Conservation (phyloP, 2,113 vertebrate species). For the Melanocharis versteri region DNA sequence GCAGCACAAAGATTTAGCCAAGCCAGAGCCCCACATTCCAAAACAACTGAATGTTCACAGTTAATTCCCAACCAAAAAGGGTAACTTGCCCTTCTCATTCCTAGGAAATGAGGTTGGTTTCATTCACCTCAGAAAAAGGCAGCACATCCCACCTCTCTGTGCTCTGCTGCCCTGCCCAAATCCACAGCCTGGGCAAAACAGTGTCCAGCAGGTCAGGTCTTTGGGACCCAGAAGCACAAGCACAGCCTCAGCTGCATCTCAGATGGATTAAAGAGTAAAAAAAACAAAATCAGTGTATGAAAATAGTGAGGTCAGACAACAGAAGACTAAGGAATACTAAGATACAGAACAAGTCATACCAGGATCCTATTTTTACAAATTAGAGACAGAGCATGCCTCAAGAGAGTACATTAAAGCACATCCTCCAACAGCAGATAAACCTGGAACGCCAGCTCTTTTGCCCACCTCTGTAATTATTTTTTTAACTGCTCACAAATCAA, state of each 20-base stretch:
- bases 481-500: neutral
- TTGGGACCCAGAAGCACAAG: neutral
- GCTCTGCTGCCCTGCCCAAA: neutral
- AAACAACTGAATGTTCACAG: neutral
- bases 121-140: conserved; percentile 29
- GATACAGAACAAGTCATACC: conserved; percentile 24
- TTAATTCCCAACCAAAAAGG: conserved; percentile 5
- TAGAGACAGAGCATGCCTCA: neutral
- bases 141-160: neutral
- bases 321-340: conserved; percentile 17
- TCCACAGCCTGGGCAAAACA: conserved; percentile 31
- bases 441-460: neutral
- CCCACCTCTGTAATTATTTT: neutral
- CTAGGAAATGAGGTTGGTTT: neutral
- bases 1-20: neutral
- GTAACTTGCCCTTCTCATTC: neutral
- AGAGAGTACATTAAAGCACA: conserved; percentile 11
- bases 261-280: neutral
- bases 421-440: neutral
- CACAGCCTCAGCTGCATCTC: conserved; percentile 44
- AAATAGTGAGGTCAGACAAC: conserved; percentile 31
- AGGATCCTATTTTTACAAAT: conserved; percentile 22
- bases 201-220: conserved; percentile 33
- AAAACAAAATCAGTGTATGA: neutral
- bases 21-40: neutral